Base-by-base conservation (phyloP, 1,140 invertebrate species). In the Pseudoatta argentina region DNA sequence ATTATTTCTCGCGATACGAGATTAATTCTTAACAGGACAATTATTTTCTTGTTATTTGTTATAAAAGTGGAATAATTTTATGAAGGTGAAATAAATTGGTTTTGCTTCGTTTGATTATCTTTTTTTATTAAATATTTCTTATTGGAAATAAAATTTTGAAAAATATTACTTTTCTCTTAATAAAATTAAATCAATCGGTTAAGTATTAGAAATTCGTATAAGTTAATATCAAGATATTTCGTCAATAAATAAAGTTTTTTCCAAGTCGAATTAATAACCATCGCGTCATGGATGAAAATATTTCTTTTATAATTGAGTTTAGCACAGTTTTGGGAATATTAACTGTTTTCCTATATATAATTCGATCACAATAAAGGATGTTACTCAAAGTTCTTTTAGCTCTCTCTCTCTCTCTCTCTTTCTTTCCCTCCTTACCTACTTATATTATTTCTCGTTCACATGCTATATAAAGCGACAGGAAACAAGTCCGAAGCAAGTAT, bases 251-350 rank as follows among this genome's bases (percentile, higher is more conserved):
- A 14, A 44, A 1, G 10, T 18, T 12, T 39, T 21, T 55, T 57
- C 2, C 55, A 57, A 55, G 6, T 57, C 2, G 55, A 57, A 61
- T 71, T 79, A 51, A 57, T 61, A 48, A 78, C 18, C 5, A 7
- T 85, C 53, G 18, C 5, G 10, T 85, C 48, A 14, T 79, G 21
- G 34, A 53, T 57, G 8, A 76, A 73, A 61, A 55, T 51, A 75
- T 85, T 75, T 79, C 73, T 61, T 12, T 69, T 67, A 89, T 85
- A 55, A 39, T 85, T 88, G 53, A 85, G 75, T 89, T 90, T 89
- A 53, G 4, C 10, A 53, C 21, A 16, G 30, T 21, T 27, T 30
- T 16, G 63, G 48, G 78, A 53, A 53, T 69, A 66, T 51, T 48
- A 39, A 81, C 44, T 27, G 14, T 8, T 30, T 48, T 3, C 27